phyloP scores from a whole-genome alignment of 2,888 invertebrate genomes.

The Cyrtodaria siliqua region DNA sequence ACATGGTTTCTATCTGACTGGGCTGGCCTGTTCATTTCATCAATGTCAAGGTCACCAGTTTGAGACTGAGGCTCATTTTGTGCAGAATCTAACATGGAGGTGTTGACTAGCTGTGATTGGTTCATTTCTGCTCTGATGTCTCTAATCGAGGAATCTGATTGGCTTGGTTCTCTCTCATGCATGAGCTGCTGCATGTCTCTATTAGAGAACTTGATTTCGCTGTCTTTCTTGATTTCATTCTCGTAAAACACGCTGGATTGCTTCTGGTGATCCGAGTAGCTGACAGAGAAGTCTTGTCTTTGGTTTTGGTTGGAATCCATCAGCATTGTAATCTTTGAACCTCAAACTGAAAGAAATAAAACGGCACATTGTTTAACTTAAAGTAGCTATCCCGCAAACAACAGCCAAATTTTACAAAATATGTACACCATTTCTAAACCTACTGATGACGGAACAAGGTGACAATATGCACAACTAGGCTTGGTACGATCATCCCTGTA shows the following conservation, averaged over 20 bases:
- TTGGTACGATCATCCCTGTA: no score
- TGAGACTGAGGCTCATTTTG: not conserved
- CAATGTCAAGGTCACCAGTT: not conserved
- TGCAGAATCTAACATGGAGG: not conserved
- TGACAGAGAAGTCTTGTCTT: slow-evolving; percentile 4
- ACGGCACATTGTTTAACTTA: no score
- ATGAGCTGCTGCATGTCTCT: slow-evolving; percentile 25
- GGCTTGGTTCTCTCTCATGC: not conserved
- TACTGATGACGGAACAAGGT: no score
- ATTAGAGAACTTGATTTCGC: slow-evolving; percentile 41
- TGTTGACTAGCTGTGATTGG: not conserved
- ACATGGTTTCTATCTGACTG: slow-evolving; percentile 93
- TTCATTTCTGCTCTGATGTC: not conserved
- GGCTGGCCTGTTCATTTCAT: not conserved
- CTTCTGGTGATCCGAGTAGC: slow-evolving; percentile 8
- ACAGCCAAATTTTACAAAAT: no score
- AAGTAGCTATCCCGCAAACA: no score
- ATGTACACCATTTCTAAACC: no score
- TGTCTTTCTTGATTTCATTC: slow-evolving; percentile 51
- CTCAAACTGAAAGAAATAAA: no score
- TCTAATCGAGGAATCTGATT: not conserved
- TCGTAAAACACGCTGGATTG: slow-evolving; percentile 40
- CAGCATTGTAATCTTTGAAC: no score
- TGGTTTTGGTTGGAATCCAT: no score
- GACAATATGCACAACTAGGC: no score